Percentiles rank a stretch among this genome's conserved stretches.
Evolutionary conservation across 23 tunicate species (phyloP).

Genomic region (Halocynthia roretzi): DNA sequence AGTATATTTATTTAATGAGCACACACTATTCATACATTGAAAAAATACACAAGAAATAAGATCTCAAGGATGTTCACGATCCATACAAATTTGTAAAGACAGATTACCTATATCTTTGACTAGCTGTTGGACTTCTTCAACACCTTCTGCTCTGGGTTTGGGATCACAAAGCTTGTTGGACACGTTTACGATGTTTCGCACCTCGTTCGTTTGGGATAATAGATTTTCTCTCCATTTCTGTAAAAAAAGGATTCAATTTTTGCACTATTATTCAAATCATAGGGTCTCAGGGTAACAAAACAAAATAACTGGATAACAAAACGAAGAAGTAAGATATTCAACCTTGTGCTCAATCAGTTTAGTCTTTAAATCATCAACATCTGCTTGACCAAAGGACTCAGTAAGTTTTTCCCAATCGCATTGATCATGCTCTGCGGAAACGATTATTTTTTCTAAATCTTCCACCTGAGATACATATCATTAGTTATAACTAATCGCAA

Average conservation of each 20-base stretch:
- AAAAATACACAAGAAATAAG: neutral
- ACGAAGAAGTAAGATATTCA: neutral
- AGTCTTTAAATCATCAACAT: slow-evolving; percentile 5
- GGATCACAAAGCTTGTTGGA: slow-evolving; percentile 12
- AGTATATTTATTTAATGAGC: neutral
- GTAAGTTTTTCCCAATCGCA: neutral
- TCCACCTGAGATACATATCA: neutral
- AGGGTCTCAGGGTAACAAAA: no score
- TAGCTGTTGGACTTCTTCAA: slow-evolving; percentile 21
- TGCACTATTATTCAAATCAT: no score
- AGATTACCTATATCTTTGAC: slow-evolving; percentile 17
- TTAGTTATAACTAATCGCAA: neutral
- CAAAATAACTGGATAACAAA: neutral
- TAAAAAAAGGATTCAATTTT: neutral
- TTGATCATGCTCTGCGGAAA: slow-evolving; percentile 1
- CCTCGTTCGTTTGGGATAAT: slow-evolving; percentile 22
- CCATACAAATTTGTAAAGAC: neutral
- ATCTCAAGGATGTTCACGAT: no score
- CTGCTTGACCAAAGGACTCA: slow-evolving; percentile 3
- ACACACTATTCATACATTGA: neutral
- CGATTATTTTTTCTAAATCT: neutral
- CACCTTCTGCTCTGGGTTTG: slow-evolving; percentile 35
- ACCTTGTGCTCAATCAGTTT: slow-evolving; percentile 17
- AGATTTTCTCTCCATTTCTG: slow-evolving; percentile 37
- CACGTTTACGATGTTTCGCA: neutral